Base-by-base conservation (phyloP, 2,888 invertebrate species). In the Ptychoptera contaminata region DNA sequence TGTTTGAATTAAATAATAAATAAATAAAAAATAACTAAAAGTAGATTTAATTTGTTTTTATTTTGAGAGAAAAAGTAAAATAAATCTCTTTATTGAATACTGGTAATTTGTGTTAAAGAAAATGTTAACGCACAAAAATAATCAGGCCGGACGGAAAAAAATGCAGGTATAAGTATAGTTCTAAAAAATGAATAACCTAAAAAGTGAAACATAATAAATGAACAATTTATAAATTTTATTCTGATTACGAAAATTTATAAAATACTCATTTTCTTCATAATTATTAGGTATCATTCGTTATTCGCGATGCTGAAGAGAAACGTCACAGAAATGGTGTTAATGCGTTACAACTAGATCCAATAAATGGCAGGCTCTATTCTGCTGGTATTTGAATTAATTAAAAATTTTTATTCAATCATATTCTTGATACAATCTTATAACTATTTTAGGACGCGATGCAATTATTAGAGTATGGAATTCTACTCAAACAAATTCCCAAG, bases 251-350 rank as follows among this genome's bases (percentile, higher is more conserved):
- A 32, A 32, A 32, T 32, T 7, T 7, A 9, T 11, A n/a, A 32
- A 32, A 11, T 32, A 8, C 9, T 8, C 30, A 6, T 6, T 30
- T 30, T 9, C 6, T 32, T 32, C 2, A 11, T 32, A 2, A 32
- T 37, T 29, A 46, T 15, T 42, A 96, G 88, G 90, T 97, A 50
- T 97, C 97, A 50, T 96, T 93, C 76, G 93, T 97, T 48, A 92
- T 98, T 59, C 82, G 97, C 55, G 93, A 94, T 68, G 91, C 93
- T 60, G 85, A 88, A 57, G 97, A 98, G 69, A 77, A 82, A 54
- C 78, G 82, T 55, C 96, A 97, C 67, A 76, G 94, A 60, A 93
- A 94, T 54, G 96, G 96, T 48, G 85, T 98, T 47, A 96, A 94
- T 68, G 88, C 94, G 8, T 69, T 98, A 49, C 96, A 97, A 69